Conservation (phyloP, 2,888 invertebrate genomes). For the Chrysolina americana region DNA sequence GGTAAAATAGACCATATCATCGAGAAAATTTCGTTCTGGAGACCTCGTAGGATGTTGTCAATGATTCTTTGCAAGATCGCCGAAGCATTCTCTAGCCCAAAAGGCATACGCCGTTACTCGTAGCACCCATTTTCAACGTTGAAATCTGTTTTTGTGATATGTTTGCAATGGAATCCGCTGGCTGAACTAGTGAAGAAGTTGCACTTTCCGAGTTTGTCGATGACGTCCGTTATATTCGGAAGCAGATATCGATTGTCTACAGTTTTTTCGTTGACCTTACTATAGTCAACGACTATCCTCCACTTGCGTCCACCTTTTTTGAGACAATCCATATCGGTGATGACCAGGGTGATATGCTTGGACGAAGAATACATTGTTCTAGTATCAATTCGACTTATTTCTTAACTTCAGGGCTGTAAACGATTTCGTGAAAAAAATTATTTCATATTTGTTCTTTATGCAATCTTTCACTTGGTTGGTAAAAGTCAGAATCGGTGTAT, state of each 20-base stretch:
- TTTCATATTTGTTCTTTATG: conserved; percentile 37
- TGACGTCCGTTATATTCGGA: conserved; percentile 26
- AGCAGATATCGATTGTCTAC: conserved; percentile 23
- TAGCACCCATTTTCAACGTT: conserved; percentile 31
- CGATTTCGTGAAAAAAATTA: conserved; percentile 28
- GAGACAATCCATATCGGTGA: conserved; percentile 35
- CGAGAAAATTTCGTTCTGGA: too few species aligned
- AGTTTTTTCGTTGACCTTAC: conserved; percentile 27
- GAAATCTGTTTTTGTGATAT: conserved; percentile 37
- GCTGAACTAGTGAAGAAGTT: conserved; percentile 28
- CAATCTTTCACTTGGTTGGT: conserved; percentile 38
- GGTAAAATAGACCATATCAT: too few species aligned
- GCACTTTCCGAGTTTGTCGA: conserved; percentile 29
- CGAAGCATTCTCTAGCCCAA: conserved; percentile 40
- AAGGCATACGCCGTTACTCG: conserved; percentile 28
- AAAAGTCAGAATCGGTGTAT: conserved; percentile 29
- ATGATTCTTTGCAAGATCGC: too few species aligned
- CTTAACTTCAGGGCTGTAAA: conserved; percentile 29
- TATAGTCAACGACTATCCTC: too few species aligned
- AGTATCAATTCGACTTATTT: conserved; percentile 32
- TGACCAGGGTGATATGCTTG: conserved; percentile 34
- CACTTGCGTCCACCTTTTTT: conserved; percentile 37
- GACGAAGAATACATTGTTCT: conserved; percentile 33
- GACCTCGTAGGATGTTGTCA: conserved; percentile 37
- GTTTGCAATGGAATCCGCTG: conserved; percentile 36